These are phyloP conservation scores for Fundulus diaphanus DNA, from an alignment of 2,797 vertebrate species.

Conservation along the genomic window DNA sequence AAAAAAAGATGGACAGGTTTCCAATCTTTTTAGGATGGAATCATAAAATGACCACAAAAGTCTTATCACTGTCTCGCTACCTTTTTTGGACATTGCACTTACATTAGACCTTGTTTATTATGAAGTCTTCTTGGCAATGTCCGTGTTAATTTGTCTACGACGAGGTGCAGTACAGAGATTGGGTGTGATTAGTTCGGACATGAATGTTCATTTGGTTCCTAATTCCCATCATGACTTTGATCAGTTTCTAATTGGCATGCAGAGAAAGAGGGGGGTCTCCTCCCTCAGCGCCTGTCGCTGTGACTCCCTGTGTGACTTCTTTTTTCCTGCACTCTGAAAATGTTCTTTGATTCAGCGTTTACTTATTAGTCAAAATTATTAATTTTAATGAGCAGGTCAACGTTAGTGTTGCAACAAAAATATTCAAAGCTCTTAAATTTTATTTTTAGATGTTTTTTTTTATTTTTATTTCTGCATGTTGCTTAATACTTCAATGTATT, in stretches of 20 bases:
- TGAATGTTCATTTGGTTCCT: constrained; percentile 20
- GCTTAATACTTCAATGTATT: not conserved
- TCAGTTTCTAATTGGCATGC: constrained; percentile 37
- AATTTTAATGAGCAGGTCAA: not conserved
- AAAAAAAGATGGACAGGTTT: not conserved
- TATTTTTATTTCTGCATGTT: not conserved
- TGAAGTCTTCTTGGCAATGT: not conserved
- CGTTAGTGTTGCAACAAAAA: not conserved
- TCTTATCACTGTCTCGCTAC: not conserved
- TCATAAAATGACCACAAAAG: not conserved
- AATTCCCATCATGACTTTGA: constrained; percentile 38
- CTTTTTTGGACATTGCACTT: not conserved
- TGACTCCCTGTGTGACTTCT: constrained; percentile 15
- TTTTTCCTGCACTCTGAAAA: constrained; percentile 4
- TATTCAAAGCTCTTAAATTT: not conserved
- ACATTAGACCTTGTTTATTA: not conserved
- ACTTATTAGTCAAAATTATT: not conserved
- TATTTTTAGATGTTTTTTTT: no score
- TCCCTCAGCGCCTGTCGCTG: constrained; percentile 47
- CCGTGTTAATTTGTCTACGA: constrained; percentile 9
- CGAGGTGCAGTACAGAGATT: not conserved
- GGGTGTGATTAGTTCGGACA: constrained; percentile 33
- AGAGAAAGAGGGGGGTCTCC: constrained; percentile 40
- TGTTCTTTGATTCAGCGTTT: not conserved
- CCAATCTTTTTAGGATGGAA: not conserved